These are phyloP conservation scores for Catotricha subobsoleta DNA, from an alignment of 2,888 invertebrate genomes.

Conservation along the genomic window DNA sequence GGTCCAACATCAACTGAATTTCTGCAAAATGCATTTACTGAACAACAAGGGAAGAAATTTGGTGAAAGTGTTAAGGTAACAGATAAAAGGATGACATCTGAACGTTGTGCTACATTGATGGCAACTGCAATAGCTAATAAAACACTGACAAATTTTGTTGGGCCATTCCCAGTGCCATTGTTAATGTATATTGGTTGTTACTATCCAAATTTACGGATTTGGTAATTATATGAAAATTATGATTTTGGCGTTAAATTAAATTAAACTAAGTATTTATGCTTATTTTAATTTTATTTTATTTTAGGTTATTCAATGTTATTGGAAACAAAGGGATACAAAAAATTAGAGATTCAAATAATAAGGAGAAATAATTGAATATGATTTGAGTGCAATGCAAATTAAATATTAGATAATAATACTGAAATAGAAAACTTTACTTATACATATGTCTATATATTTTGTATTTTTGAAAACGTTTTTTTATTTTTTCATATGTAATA, in stretches of 20 bases:
- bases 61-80: slow-evolving; percentile 26
- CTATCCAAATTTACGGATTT: slow-evolving; percentile 34
- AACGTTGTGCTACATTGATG: slow-evolving; percentile 39
- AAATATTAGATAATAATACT: no score
- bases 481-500: no score
- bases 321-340: slow-evolving; percentile 9
- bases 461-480: no score
- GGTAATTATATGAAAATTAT: slow-evolving; percentile 27
- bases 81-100: slow-evolving; percentile 34
- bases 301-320: slow-evolving; percentile 5
- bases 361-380: not conserved
- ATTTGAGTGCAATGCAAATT: no score
- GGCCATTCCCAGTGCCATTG: slow-evolving; percentile 40
- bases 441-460: no score
- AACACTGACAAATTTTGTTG: slow-evolving; percentile 50
- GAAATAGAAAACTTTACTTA: no score
- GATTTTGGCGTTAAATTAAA: not conserved
- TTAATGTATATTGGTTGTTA: slow-evolving; percentile 40
- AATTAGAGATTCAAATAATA: slow-evolving; percentile 11
- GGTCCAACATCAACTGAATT: slow-evolving; percentile 59
- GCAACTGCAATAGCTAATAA: slow-evolving; percentile 40
- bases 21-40: slow-evolving; percentile 48
- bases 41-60: slow-evolving; percentile 34
- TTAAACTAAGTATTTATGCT: not conserved
- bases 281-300: no score